Evolutionary conservation across 2,888 invertebrate genomes (phyloP).

Genomic region (Gerris lacustris): DNA sequence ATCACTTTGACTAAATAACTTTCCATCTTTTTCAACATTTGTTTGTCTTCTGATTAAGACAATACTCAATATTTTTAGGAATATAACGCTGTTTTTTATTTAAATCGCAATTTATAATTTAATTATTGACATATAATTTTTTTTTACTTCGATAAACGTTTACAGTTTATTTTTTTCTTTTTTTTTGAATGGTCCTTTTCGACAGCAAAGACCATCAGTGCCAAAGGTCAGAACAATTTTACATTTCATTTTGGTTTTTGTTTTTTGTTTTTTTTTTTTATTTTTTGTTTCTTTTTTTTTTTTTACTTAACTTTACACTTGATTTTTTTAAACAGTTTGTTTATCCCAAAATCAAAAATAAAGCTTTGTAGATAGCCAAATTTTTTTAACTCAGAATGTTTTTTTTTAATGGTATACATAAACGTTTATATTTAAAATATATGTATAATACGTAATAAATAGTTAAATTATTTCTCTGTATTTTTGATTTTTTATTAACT

Average conservation of each 20-base stretch:
- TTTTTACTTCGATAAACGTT: too few relatives aligned
- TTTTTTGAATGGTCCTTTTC: neutral
- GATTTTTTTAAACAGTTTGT: slow-evolving; percentile 3
- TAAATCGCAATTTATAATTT: too few relatives aligned
- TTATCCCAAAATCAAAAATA: slow-evolving; percentile 4
- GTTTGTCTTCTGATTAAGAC: too few relatives aligned
- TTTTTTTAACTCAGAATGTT: neutral
- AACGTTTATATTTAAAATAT: neutral
- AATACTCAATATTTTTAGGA: too few relatives aligned
- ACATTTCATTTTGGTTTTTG: neutral
- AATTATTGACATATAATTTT: too few relatives aligned
- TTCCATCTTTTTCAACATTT: too few relatives aligned
- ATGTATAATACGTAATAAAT: neutral
- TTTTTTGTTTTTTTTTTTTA: neutral
- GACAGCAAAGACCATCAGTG: slow-evolving; percentile 29
- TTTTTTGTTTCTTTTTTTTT: slow-evolving; percentile 1
- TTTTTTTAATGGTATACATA: neutral
- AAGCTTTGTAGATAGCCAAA: slow-evolving; percentile 21
- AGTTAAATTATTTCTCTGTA: too few relatives aligned
- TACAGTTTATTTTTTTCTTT: too few relatives aligned
- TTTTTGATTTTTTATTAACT: too few relatives aligned
- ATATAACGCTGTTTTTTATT: too few relatives aligned
- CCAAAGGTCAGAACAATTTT: slow-evolving; percentile 28
- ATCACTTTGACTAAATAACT: too few relatives aligned
- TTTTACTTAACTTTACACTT: neutral